Evolutionary conservation across 2,888 invertebrate species (phyloP).

Genomic region (Tiliacea aurago): DNA sequence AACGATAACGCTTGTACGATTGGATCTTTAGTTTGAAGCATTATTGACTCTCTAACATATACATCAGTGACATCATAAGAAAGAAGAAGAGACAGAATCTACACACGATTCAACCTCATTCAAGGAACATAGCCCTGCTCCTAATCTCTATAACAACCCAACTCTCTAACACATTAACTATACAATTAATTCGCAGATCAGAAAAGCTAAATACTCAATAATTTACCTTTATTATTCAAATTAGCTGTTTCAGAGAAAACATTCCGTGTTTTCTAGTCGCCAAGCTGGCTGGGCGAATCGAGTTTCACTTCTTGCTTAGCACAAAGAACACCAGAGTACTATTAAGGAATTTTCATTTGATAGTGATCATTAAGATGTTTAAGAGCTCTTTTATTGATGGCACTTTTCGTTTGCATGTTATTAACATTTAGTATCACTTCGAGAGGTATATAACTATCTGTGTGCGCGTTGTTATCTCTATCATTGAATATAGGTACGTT

Average conservation of each 20-base stretch:
- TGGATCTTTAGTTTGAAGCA: background rate
- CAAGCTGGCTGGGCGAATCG: constrained; percentile 45
- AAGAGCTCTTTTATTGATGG: constrained; percentile 7
- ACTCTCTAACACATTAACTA: constrained; percentile 36
- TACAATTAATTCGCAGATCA: constrained; percentile 43
- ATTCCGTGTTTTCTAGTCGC: constrained; percentile 52
- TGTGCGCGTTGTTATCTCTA: background rate
- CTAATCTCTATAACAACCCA: background rate
- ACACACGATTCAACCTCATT: background rate
- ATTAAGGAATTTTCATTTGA: constrained; percentile 34
- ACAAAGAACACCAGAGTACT: constrained; percentile 12
- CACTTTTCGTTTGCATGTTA: constrained; percentile 25
- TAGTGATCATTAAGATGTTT: constrained; percentile 21
- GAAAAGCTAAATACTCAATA: constrained; percentile 50
- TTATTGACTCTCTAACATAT: too few species aligned
- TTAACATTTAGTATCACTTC: constrained; percentile 2
- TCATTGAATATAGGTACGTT: background rate
- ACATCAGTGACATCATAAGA: too few species aligned
- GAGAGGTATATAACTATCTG: background rate
- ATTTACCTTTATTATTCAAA: constrained; percentile 55
- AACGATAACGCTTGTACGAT: too few species aligned
- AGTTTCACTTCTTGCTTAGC: constrained; percentile 52
- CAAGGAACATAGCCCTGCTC: background rate
- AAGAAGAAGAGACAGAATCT: background rate
- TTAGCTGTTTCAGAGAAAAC: constrained; percentile 51